Conservation (phyloP, 2,888 invertebrate genomes). For the Alentia gelatinosa region DNA sequence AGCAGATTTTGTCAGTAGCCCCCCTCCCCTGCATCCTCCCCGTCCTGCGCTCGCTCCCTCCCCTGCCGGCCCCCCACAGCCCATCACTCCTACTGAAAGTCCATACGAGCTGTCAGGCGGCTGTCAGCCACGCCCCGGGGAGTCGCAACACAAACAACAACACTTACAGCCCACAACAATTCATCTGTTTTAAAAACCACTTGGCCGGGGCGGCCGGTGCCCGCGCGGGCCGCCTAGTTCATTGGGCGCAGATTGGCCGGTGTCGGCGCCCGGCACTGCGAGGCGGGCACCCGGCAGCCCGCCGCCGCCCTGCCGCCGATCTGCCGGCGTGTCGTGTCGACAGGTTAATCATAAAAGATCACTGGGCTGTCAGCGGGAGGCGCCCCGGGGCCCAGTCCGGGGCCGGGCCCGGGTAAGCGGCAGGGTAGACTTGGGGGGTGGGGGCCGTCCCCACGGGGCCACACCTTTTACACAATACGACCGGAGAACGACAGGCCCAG, state of each 20-base stretch:
- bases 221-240: constrained; percentile 21
- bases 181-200: constrained; percentile 53
- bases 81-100: constrained; percentile 50
- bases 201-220: constrained; percentile 3
- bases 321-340: constrained; percentile 22
- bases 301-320: neutral
- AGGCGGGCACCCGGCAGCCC: neutral
- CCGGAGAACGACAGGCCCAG: neutral
- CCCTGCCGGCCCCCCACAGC: neutral
- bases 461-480: neutral
- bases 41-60: neutral
- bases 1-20: too few species aligned
- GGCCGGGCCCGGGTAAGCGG: neutral
- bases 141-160: constrained; percentile 47
- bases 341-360: constrained; percentile 53
- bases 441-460: neutral
- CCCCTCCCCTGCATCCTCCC: neutral
- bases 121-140: constrained; percentile 28
- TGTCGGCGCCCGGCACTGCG: neutral
- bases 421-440: neutral
- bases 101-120: constrained; percentile 8
- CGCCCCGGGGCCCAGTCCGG: neutral
- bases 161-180: constrained; percentile 52
- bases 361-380: constrained; percentile 39
- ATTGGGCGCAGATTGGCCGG: constrained; percentile 19